phyloP scores from a whole-genome alignment of 2,113 vertebrate genomes.

The Empidonax alnorum region DNA sequence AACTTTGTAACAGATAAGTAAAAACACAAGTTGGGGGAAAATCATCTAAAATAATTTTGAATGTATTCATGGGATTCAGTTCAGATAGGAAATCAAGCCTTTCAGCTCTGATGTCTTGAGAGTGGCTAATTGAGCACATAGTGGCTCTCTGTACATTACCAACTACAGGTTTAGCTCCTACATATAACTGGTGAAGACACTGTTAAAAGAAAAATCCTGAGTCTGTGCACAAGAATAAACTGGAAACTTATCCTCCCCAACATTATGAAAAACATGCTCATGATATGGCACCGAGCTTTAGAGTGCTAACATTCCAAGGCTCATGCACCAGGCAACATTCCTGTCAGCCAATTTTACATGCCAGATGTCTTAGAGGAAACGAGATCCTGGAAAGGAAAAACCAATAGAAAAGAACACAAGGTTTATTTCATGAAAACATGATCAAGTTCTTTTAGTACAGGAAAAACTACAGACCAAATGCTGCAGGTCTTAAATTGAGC shows the following conservation, averaged over 20 bases:
- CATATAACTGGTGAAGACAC: not conserved
- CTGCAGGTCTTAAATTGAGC: not conserved
- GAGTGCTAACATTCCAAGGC: slow-evolving; percentile 41
- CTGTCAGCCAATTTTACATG: slow-evolving; percentile 5
- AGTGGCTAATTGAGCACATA: not conserved
- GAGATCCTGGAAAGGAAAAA: slow-evolving; percentile 1
- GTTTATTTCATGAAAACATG: slow-evolving; percentile 24
- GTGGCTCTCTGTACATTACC: not conserved
- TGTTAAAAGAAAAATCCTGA: not conserved
- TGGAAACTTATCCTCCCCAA: slow-evolving; percentile 66
- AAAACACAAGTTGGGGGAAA: not conserved
- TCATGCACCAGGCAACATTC: slow-evolving; percentile 37
- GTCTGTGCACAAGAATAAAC: slow-evolving; percentile 60
- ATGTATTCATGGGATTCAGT: not conserved
- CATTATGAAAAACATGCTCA: slow-evolving; percentile 68
- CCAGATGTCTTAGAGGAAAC: slow-evolving; percentile 44
- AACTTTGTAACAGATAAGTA: not conserved
- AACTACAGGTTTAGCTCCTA: not conserved
- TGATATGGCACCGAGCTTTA: slow-evolving; percentile 57
- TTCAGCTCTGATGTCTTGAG: not conserved
- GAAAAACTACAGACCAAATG: slow-evolving; percentile 1
- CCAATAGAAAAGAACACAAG: not conserved
- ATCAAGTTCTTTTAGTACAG: not conserved
- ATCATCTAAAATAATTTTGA: not conserved
- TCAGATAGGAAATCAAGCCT: not conserved